Percentiles rank a stretch among this genome's conserved stretches.
Conservation (phyloP, 2,888 invertebrate genomes). For the Drosophila pegasa region DNA sequence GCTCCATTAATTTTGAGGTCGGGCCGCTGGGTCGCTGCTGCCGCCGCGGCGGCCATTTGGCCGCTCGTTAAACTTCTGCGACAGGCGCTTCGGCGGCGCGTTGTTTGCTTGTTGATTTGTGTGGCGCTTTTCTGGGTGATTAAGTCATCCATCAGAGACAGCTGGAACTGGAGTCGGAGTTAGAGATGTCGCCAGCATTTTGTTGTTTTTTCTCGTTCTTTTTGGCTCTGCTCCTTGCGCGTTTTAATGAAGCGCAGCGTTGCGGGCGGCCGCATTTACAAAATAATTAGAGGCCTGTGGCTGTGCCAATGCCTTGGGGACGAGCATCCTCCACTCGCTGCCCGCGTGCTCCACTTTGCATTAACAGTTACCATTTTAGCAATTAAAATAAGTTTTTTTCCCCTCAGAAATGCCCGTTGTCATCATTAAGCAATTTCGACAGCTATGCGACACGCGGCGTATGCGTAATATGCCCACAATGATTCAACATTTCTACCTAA, state of each 20-base stretch:
- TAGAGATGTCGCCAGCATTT: constrained; percentile 4
- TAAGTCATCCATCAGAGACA: constrained; percentile 72
- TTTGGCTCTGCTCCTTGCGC: constrained; percentile 2
- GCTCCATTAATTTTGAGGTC: constrained; percentile 71
- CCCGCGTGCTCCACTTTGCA: not conserved
- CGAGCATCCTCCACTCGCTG: not conserved
- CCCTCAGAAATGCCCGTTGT: constrained; percentile 31
- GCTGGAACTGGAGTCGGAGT: constrained; percentile 2
- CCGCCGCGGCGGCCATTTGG: constrained; percentile 18
- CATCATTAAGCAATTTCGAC: constrained; percentile 55
- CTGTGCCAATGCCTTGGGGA: constrained; percentile 28
- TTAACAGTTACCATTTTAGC: constrained; percentile 34
- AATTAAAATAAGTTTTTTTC: constrained; percentile 55
- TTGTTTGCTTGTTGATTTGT: constrained; percentile 70
- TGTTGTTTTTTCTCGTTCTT: constrained; percentile 4
- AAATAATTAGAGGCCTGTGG: constrained; percentile 53
- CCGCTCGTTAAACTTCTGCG: constrained; percentile 67
- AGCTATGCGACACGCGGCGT: constrained; percentile 39
- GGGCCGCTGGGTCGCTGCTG: not conserved
- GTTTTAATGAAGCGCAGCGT: constrained; percentile 66
- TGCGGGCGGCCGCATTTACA: constrained; percentile 58
- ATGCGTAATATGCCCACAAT: constrained; percentile 59
- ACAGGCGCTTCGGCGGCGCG: constrained; percentile 46
- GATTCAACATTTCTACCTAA: constrained; percentile 39
- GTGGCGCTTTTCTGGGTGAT: constrained; percentile 77